phyloP scores from a whole-genome alignment of 2,113 vertebrate genomes.

The Pholis gunnellus region DNA sequence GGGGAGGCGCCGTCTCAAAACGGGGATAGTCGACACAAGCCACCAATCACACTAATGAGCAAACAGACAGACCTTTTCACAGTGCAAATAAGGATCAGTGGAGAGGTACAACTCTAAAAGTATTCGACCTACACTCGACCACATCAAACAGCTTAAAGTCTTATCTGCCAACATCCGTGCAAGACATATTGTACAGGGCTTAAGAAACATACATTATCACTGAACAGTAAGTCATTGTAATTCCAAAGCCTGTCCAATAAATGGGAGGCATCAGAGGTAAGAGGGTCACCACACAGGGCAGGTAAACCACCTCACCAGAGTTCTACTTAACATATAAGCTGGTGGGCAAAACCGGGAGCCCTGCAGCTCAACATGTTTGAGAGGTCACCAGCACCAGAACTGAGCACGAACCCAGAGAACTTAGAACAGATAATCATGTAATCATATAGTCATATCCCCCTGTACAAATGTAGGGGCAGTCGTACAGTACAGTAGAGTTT shows the following conservation, averaged over 20 bases:
- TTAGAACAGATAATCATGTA: background rate
- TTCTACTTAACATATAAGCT: background rate
- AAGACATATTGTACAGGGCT: background rate
- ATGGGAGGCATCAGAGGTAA: background rate
- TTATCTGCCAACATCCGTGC: background rate
- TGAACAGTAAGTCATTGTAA: background rate
- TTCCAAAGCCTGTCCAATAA: background rate
- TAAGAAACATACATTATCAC: background rate
- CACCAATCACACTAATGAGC: slow-evolving; percentile 59
- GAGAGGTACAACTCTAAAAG: background rate
- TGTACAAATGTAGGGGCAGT: background rate
- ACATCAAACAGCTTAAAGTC: background rate
- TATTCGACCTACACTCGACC: background rate
- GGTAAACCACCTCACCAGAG: background rate
- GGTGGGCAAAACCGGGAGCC: background rate
- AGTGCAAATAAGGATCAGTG: slow-evolving; percentile 28
- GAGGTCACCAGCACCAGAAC: background rate
- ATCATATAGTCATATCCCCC: background rate
- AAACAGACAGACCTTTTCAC: slow-evolving; percentile 30
- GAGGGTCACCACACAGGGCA: background rate
- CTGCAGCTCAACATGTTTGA: background rate
- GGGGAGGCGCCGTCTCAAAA: slow-evolving; percentile 15
- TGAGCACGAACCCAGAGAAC: background rate
- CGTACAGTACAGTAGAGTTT: background rate
- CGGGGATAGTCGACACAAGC: background rate